phyloP scores from a whole-genome alignment of 2,797 vertebrate species.

The Todus mexicanus region DNA sequence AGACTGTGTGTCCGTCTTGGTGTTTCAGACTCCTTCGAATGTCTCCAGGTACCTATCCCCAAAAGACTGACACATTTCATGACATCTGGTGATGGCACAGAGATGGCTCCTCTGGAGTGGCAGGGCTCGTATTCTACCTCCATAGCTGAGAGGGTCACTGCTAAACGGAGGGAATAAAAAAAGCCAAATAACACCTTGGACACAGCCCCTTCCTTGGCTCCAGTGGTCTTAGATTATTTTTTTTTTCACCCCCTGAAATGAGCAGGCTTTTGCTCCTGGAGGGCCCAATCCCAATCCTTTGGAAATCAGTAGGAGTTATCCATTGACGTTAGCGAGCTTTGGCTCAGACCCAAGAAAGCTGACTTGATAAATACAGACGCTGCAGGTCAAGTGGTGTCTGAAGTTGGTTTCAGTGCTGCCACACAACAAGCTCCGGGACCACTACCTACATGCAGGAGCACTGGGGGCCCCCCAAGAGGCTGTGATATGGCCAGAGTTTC shows the following conservation, averaged over 20 bases:
- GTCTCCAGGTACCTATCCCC: neutral
- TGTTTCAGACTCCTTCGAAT: neutral
- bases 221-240: neutral
- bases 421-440: fast-evolving
- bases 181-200: neutral
- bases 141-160: neutral
- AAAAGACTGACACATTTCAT: neutral
- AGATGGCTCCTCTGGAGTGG: neutral
- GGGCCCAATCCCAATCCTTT: neutral
- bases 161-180: neutral
- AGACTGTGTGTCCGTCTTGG: neutral
- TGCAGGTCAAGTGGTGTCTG: neutral
- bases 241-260: neutral
- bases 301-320: neutral
- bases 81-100: neutral
- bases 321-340: neutral
- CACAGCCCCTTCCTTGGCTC: neutral
- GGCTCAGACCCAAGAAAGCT: neutral
- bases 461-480: too few relatives aligned
- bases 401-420: neutral
- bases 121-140: neutral
- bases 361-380: neutral
- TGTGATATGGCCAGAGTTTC: too few relatives aligned
- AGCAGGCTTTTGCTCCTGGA: neutral
- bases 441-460: neutral